Evolutionary conservation across 2,888 invertebrate species (phyloP), one percentile per base, ranked within the genome.

Genomic region (Helleia helle): DNA sequence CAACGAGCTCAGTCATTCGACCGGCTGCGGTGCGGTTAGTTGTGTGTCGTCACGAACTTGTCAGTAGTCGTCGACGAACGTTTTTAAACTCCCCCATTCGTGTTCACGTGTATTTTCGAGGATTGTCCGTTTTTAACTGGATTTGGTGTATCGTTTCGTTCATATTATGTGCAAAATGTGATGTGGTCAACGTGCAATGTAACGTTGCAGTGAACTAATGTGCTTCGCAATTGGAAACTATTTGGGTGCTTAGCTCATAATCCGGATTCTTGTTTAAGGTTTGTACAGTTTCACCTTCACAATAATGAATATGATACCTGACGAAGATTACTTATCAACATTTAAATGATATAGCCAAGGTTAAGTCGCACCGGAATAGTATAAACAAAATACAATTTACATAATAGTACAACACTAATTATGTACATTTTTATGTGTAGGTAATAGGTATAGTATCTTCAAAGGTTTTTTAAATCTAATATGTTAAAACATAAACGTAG

Each of bases 151-250:
- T 58, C 57, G 12, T 62, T 63, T 59, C 63, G 71, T 70, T 68
- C 71, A 75, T 60, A 59, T 59, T 62, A 63, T 74, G 81, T 81
- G 81, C 75, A 76, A 81, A 80, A 81, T 81, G 83, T 84, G 83
- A 83, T 79, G 74, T 81, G 81, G 52, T 69, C 65, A 70, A 63
- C 65, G 55, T 75, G 67, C 73, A 70, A 70, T 69, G 80, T 71
- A 73, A 79, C 77, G 65, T 77, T 73, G 59, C 60, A 60, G 79
- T 80, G 80, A 79, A 77, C 76, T 79, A 72, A 72, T 65, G 79
- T 80, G 77, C 56, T 70, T 69, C 63, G 73, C 66, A 71, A 67
- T 74, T 77, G 69, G 74, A 67, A 75, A 71, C 70, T 59, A 56
- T 65, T 58, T 51, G 38, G 42, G 49, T 62, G 56, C 38, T 46